Base-by-base conservation (phyloP, 2,888 invertebrate species). In the Cremastinae sp. region DNA sequence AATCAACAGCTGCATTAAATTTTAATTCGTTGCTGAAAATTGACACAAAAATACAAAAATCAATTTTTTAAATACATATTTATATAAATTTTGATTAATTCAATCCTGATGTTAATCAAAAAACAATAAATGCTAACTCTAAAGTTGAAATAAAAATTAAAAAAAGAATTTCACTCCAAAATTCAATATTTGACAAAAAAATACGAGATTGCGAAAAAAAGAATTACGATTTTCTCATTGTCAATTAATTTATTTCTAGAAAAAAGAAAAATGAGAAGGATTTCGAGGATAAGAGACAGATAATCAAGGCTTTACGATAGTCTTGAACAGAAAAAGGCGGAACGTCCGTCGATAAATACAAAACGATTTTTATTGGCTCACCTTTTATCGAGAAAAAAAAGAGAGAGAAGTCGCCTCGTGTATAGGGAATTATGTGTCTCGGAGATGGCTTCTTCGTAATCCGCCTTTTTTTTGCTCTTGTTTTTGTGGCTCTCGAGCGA, bases 391-490 rank as follows among this genome's bases (percentile, higher is more conserved):
- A 43, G 12, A 61, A 41, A 71, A 59, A 58, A 73, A 82, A 85
- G 83, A 84, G 84, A 84, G 85, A 84, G 84, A 78, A 84, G 80
- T 81, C 82, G 84, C 83, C 84, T 85, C 47, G 58, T 68, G n/a
- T n/a, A n/a, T n/a, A 73, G 59, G 61, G 45, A 16, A 37, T 39
- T 65, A 55, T 10, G 20, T 68, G 58, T 58, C 62, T 55, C 56
- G 7, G 55, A 14, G 22, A 37, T 59, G 47, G 65, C 10, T 66
- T 61, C 28, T 12, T 22, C 64, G 12, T 43, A 16, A 12, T 5
- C 10, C 9, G n/a, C n/a, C n/a, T n/a, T 58, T 35, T 55, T 3
- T 28, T 59, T 41, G 8, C 35, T 41, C 20, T 20, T n/a, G n/a
- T n/a, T n/a, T n/a, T n/a, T n/a, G n/a, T n/a, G n/a, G n/a, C 56